Conservation (phyloP, 2,888 invertebrate genomes). For the Smittia aterrima region DNA sequence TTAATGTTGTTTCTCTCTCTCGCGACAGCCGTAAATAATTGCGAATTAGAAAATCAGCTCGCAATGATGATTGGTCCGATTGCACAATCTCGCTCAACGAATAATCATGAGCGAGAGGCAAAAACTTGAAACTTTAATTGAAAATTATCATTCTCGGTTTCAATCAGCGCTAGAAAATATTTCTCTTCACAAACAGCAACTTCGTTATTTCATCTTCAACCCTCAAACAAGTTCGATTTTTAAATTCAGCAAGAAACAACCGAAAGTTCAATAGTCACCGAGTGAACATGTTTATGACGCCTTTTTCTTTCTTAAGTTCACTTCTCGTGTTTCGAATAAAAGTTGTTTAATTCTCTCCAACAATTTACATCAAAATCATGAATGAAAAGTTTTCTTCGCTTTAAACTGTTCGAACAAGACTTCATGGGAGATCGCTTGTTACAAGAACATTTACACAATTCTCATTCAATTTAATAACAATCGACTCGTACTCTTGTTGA, state of each 20-base stretch:
- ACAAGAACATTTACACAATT: conserved; percentile 17
- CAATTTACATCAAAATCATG: not conserved
- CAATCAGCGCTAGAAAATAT: no score
- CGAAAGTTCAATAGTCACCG: conserved; percentile 3
- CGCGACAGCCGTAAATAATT: no score
- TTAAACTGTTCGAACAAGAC: conserved; percentile 1
- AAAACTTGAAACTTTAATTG: no score
- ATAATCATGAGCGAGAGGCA: no score
- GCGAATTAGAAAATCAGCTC: no score
- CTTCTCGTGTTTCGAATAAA: not conserved
- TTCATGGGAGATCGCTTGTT: conserved; percentile 10
- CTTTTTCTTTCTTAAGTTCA: not conserved
- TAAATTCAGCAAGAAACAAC: conserved; percentile 8
- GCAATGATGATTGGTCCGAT: no score
- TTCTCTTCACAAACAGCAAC: no score
- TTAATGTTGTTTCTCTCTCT: no score
- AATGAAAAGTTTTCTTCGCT: conserved; percentile 17
- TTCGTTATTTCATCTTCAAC: not conserved
- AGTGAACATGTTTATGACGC: conserved; percentile 7
- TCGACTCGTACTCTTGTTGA: not conserved
- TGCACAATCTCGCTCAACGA: no score
- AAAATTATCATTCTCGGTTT: no score
- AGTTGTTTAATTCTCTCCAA: not conserved
- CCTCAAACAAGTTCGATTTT: not conserved
- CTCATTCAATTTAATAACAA: conserved; percentile 14